A percentile compares a stretch with the other conserved stretches of the same genome.
These are phyloP conservation scores for Smutsia gigantea DNA, from an alignment of 2,797 vertebrate species.

Conservation along the genomic window DNA sequence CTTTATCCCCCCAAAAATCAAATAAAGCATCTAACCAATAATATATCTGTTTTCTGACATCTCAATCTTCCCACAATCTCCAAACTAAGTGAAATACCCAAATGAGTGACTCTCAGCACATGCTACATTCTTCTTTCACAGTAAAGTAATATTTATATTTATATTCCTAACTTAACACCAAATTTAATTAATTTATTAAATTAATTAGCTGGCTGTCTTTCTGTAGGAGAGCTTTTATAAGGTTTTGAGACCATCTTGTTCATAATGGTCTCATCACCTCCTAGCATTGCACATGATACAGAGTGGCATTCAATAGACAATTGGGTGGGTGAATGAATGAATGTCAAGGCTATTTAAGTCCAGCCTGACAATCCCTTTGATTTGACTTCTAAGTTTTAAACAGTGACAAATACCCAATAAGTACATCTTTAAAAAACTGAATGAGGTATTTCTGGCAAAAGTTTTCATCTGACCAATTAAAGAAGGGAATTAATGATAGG, in stretches of 20 bases:
- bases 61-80: background rate
- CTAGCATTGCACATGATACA: background rate
- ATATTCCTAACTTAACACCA: background rate
- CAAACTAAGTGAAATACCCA: background rate
- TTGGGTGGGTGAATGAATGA: background rate
- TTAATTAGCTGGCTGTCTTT: background rate
- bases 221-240: background rate
- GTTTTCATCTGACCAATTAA: slow-evolving; percentile 8
- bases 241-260: background rate
- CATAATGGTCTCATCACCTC: background rate
- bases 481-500: background rate
- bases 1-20: background rate
- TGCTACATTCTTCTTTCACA: background rate
- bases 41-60: background rate
- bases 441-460: slow-evolving; percentile 4
- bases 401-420: background rate
- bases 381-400: slow-evolving; percentile 19
- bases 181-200: background rate
- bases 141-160: background rate
- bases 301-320: background rate
- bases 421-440: background rate
- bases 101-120: background rate
- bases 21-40: background rate
- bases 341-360: background rate
- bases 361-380: background rate